A percentile compares a stretch with the other conserved stretches of the same genome.
Conservation (phyloP, 2,888 invertebrate species). For the Lordiphosa andalusiaca region DNA sequence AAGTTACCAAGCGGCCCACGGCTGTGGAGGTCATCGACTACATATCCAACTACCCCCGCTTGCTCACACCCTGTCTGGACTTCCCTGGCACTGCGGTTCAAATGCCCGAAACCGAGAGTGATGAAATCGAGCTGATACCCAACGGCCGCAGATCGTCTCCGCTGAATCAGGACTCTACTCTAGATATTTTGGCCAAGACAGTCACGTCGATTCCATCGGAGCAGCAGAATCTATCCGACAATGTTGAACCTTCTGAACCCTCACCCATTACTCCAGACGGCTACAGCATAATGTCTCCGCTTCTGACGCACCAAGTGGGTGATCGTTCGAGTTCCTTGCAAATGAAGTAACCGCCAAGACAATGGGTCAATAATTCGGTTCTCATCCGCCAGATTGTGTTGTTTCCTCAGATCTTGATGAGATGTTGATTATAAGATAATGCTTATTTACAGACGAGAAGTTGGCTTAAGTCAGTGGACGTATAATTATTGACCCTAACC, state of each 20-base stretch:
- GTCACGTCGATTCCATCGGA: slow-evolving; percentile 3
- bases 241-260: slow-evolving; percentile 8
- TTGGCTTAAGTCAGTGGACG: too few species aligned
- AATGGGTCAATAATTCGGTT: too few species aligned
- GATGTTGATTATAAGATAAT: too few species aligned
- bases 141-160: slow-evolving; percentile 39
- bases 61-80: slow-evolving; percentile 90
- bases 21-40: slow-evolving; percentile 91
- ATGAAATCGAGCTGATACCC: slow-evolving; percentile 71
- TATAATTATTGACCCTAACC: too few species aligned
- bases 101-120: slow-evolving; percentile 83
- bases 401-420: too few species aligned
- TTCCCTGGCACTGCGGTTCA: slow-evolving; percentile 87
- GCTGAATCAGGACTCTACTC: slow-evolving; percentile 31
- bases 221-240: too few species aligned
- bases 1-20: slow-evolving; percentile 86
- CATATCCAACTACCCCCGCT: slow-evolving; percentile 87
- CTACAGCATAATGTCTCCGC: slow-evolving; percentile 75
- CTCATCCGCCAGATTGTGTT: too few species aligned
- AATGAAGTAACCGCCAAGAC: neutral
- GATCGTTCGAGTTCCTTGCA: slow-evolving; percentile 4
- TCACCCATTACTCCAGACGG: slow-evolving; percentile 69
- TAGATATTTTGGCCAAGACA: slow-evolving; percentile 41
- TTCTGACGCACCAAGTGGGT: slow-evolving; percentile 45
- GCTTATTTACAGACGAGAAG: too few species aligned